Conservation (phyloP, 1,140 invertebrate species). For the Lepidotrigona ventralis region DNA sequence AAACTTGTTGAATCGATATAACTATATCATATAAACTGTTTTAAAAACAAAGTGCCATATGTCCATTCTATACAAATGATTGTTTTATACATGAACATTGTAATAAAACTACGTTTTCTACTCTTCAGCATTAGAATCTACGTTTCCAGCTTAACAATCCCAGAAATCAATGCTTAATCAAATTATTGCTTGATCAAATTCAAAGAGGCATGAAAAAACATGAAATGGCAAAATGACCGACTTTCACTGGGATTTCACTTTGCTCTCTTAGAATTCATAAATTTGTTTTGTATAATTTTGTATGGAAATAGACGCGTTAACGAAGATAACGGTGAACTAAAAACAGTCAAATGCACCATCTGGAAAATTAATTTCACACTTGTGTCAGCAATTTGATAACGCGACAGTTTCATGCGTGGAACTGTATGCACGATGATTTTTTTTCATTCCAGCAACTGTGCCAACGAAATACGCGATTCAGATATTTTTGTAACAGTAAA, state of each 20-base stretch:
- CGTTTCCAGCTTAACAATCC: background rate
- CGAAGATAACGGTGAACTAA: background rate
- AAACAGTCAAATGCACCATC: background rate
- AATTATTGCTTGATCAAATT: background rate
- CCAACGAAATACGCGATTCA: background rate
- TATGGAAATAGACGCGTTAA: background rate
- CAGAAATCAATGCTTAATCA: background rate
- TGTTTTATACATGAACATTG: background rate
- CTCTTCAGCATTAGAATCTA: background rate
- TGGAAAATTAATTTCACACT: background rate
- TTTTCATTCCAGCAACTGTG: background rate
- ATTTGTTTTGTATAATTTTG: background rate
- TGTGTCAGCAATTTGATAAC: slow-evolving; percentile 28
- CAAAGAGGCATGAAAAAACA: background rate
- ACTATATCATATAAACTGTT: background rate
- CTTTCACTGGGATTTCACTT: slow-evolving; percentile 32
- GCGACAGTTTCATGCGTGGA: background rate
- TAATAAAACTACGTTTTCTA: slow-evolving; percentile 17
- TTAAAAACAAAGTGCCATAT: slow-evolving; percentile 23
- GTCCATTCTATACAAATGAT: background rate
- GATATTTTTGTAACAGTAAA: background rate
- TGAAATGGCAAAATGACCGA: slow-evolving; percentile 11
- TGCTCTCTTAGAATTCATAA: background rate
- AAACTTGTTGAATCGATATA: background rate
- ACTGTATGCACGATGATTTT: background rate